A percentile compares a stretch with the other conserved stretches of the same genome.
phyloP scores from a whole-genome alignment of 2,888 invertebrate genomes.

The Drosophila nr. fundita region DNA sequence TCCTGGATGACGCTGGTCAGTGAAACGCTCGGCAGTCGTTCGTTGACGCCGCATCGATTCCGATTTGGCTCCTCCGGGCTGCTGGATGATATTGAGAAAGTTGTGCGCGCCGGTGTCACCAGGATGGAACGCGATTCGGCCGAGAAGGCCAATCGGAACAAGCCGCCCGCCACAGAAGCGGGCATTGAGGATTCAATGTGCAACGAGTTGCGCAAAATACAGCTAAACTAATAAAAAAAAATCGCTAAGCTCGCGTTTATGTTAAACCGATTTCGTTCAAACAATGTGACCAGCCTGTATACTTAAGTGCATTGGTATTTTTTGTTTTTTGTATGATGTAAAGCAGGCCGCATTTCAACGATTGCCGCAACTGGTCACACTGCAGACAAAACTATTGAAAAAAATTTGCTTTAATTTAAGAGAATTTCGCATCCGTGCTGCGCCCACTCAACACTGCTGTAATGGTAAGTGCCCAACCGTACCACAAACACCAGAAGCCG shows the following conservation, averaged over 20 bases:
- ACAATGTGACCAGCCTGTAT: conserved; percentile 14
- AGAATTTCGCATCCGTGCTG: conserved; percentile 57
- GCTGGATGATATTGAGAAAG: conserved; percentile 90
- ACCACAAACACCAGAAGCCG: conserved; percentile 45
- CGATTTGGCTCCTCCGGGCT: conserved; percentile 97
- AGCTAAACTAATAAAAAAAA: background rate
- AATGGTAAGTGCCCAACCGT: conserved; percentile 63
- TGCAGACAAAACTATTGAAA: conserved; percentile 55
- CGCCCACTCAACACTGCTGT: conserved; percentile 57
- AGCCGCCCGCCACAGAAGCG: background rate
- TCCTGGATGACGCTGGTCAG: conserved; percentile 94
- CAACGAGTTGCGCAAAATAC: conserved; percentile 41
- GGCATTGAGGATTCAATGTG: conserved; percentile 32
- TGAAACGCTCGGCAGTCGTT: conserved; percentile 93
- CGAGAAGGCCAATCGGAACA: conserved; percentile 4
- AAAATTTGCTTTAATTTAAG: conserved; percentile 59
- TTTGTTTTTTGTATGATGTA: background rate
- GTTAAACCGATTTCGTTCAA: background rate
- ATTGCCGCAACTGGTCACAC: conserved; percentile 20
- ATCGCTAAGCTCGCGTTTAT: background rate
- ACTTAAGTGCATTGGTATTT: conserved; percentile 4
- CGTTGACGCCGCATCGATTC: conserved; percentile 93
- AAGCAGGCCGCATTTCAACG: background rate
- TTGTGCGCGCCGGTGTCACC: conserved; percentile 73
- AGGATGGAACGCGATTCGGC: conserved; percentile 35